Conservation (phyloP, 2,797 vertebrate species). For the Novumbra hubbsi region DNA sequence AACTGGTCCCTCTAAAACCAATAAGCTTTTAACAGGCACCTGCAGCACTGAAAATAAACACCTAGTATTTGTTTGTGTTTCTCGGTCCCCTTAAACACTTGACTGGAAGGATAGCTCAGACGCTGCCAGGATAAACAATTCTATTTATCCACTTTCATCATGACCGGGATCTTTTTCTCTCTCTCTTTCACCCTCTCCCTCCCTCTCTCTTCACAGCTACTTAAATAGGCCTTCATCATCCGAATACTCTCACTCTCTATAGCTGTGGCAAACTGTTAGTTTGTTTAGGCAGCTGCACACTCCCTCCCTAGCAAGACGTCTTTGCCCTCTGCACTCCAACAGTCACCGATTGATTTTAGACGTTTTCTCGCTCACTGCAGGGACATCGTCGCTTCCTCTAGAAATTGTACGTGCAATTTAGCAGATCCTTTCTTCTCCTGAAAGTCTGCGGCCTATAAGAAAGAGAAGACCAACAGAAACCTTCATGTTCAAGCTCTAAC, state of each 20-base stretch:
- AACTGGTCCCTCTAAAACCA: constrained; percentile 65
- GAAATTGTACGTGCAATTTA: background rate
- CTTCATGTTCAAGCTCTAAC: background rate
- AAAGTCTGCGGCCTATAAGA: no score
- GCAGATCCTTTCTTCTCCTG: background rate
- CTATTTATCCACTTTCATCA: constrained; percentile 57
- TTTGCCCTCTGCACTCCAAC: constrained; percentile 22
- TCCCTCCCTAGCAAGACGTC: constrained; percentile 13
- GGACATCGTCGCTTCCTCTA: background rate
- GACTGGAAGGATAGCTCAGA: constrained; percentile 30
- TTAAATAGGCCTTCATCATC: constrained; percentile 22
- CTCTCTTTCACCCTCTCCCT: constrained; percentile 2
- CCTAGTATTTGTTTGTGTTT: constrained; percentile 41
- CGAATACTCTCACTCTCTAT: constrained; percentile 18
- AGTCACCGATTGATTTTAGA: background rate
- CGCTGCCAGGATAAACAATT: constrained; percentile 62
- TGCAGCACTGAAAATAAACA: constrained; percentile 71
- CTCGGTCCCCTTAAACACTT: constrained; percentile 45
- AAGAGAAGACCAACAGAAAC: background rate
- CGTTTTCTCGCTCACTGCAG: background rate
- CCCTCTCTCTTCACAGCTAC: constrained; percentile 24
- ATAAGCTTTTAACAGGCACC: constrained; percentile 65
- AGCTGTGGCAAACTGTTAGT: constrained; percentile 8
- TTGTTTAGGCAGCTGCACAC: constrained; percentile 5
- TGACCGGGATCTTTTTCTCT: constrained; percentile 24